Base-by-base conservation (phyloP, 2,888 invertebrate genomes). In the Abrostola triplasia region DNA sequence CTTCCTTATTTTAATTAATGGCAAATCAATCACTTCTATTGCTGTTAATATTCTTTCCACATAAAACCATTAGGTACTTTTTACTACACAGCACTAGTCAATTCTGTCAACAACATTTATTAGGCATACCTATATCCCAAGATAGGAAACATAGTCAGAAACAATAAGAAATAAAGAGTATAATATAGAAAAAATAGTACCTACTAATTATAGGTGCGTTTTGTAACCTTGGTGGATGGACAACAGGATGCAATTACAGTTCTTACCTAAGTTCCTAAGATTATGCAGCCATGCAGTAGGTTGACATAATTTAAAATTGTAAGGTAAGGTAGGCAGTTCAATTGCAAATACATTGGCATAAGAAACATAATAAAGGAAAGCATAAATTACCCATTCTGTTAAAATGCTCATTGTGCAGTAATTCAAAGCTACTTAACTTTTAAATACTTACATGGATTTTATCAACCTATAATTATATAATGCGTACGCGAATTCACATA, bases 91-190 rank as follows among this genome's bases (percentile, higher is more conserved):
- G 64, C 36, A 56, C 48, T 56, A 53, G 41, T 54, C 54, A 36
- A 51, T 8, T 59, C 52, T 64, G 65, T 44, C 56, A 74, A 70
- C 37, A 74, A 56, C 35, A 11, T 52, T 38, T 47, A 53, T 59
- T 59, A 59, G 13, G 47, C 47, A 47, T 49, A 24, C 24, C 24
- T 24, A 38, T 49, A 67, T 41, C 50, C 58, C 50, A 72, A 58
- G 42, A 53, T 40, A 49, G 36, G 44, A 44, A 35, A 49, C 47
- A 10, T 24, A 24, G 24, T 59, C 47, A 67, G 42, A 12, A 54
- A 36, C 47, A 59, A 9, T 12, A 42, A n/a, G 9, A 47, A 12
- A 44, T 54, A 24, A 44, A 56, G 24, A 42, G 24, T 38, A 5
- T 12, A 10, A n/a, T n/a, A n/a, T n/a, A n/a, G n/a, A 38, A 61